phyloP scores from a whole-genome alignment of 2,888 invertebrate species.

The Ichneumoninae sp. region DNA sequence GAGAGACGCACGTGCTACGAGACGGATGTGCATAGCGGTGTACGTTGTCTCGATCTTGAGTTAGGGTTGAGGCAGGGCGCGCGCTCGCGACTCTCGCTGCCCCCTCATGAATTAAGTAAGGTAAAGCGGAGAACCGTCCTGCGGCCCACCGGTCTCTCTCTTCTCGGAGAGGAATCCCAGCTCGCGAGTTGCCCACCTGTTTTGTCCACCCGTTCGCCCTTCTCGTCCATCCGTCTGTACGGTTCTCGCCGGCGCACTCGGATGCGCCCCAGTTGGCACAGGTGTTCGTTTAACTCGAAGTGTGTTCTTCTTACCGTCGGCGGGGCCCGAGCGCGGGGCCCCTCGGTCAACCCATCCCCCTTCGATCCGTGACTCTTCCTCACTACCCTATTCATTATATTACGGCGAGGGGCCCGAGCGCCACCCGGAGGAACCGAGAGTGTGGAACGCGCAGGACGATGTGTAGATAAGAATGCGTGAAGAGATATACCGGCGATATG shows the following conservation, averaged over 20 bases:
- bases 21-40: slow-evolving; percentile 15
- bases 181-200: slow-evolving; percentile 79
- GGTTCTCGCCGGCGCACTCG: slow-evolving; percentile 64
- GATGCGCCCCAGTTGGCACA: slow-evolving; percentile 84
- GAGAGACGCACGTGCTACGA: slow-evolving; percentile 35
- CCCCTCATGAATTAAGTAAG: slow-evolving; percentile 60
- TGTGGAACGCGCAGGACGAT: slow-evolving; percentile 60
- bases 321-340: slow-evolving; percentile 21
- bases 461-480: slow-evolving; percentile 21
- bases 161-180: slow-evolving; percentile 76
- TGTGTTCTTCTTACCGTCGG: slow-evolving; percentile 54
- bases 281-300: slow-evolving; percentile 80
- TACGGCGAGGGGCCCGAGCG: slow-evolving; percentile 64
- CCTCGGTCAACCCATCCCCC: slow-evolving; percentile 41
- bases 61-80: slow-evolving; percentile 54
- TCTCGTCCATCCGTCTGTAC: slow-evolving; percentile 69
- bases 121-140: slow-evolving; percentile 49
- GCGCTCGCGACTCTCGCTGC: slow-evolving; percentile 52
- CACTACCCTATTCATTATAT: slow-evolving; percentile 69
- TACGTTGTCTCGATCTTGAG: slow-evolving; percentile 19
- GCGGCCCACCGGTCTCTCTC: slow-evolving; percentile 65
- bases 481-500: slow-evolving; percentile 11
- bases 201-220: slow-evolving; percentile 81
- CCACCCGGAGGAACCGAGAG: slow-evolving; percentile 68
- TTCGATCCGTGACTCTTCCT: slow-evolving; percentile 57